Conservation (phyloP, 2,888 invertebrate species). For the Polia nebulosa region DNA sequence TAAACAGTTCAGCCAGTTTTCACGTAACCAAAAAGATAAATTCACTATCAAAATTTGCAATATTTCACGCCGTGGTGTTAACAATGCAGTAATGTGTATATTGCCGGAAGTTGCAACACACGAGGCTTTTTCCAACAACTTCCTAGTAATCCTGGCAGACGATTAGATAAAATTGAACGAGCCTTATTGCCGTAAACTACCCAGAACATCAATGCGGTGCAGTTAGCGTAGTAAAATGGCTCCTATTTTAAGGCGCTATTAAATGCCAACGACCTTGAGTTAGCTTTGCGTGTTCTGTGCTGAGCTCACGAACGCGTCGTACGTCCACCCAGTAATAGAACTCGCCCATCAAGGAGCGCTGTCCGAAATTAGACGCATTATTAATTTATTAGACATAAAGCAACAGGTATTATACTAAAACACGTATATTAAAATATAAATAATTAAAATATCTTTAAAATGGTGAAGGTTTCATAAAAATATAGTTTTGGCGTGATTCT, state of each 20-base stretch:
- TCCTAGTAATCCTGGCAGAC: constrained; percentile 37
- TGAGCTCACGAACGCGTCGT: too few species aligned
- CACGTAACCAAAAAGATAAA: not conserved
- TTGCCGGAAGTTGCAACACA: constrained; percentile 22
- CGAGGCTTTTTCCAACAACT: constrained; percentile 9
- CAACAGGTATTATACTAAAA: too few species aligned
- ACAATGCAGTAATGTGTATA: not conserved
- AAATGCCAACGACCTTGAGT: too few species aligned
- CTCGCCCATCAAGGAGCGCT: too few species aligned
- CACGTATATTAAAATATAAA: too few species aligned
- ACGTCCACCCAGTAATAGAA: too few species aligned
- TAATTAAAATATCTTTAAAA: too few species aligned
- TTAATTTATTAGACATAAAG: too few species aligned
- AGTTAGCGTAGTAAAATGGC: constrained; percentile 44
- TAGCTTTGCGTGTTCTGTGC: too few species aligned
- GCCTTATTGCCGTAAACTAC: constrained; percentile 37
- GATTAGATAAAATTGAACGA: constrained; percentile 52
- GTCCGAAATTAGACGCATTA: too few species aligned
- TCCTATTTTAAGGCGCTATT: constrained; percentile 49
- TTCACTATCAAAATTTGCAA: not conserved
- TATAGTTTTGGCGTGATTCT: too few species aligned
- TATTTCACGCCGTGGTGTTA: not conserved
- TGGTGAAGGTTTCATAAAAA: too few species aligned
- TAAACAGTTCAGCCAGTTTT: not conserved
- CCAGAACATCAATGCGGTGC: constrained; percentile 44